Evolutionary conservation across 2,888 invertebrate genomes (phyloP).

Genomic region (Himalopsyche anomala): DNA sequence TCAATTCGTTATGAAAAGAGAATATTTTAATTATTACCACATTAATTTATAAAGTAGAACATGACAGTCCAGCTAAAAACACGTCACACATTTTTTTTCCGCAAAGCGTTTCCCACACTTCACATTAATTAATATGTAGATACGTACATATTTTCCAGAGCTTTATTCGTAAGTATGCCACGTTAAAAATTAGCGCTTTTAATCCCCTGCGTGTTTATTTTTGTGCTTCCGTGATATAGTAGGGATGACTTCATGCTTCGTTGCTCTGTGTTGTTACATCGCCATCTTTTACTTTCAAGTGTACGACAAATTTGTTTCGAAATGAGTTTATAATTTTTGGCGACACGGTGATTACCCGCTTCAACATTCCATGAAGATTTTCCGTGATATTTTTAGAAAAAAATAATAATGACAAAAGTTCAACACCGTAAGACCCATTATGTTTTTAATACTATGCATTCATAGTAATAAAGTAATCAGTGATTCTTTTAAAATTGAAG

Average conservation of each 20-base stretch:
- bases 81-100: too few relatives aligned
- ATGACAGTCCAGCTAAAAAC: too few relatives aligned
- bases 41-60: too few relatives aligned
- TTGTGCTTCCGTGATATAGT: not conserved
- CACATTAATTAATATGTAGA: too few relatives aligned
- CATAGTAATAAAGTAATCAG: too few relatives aligned
- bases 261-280: not conserved
- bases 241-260: not conserved
- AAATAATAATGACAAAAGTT: not conserved
- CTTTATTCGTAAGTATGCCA: not conserved
- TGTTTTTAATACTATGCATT: too few relatives aligned
- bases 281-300: not conserved
- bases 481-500: too few relatives aligned
- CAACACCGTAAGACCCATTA: not conserved
- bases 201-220: conserved; percentile 19
- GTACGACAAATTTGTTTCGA: not conserved
- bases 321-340: conserved; percentile 41
- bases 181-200: not conserved
- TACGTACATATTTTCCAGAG: too few relatives aligned
- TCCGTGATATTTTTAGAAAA: conserved; percentile 21
- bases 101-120: too few relatives aligned
- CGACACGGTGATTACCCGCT: conserved; percentile 33
- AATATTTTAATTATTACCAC: too few relatives aligned
- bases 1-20: too few relatives aligned
- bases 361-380: conserved; percentile 32